These are phyloP conservation scores for Sminthurinus aureus DNA, from an alignment of 2,888 invertebrate genomes.

Conservation along the genomic window DNA sequence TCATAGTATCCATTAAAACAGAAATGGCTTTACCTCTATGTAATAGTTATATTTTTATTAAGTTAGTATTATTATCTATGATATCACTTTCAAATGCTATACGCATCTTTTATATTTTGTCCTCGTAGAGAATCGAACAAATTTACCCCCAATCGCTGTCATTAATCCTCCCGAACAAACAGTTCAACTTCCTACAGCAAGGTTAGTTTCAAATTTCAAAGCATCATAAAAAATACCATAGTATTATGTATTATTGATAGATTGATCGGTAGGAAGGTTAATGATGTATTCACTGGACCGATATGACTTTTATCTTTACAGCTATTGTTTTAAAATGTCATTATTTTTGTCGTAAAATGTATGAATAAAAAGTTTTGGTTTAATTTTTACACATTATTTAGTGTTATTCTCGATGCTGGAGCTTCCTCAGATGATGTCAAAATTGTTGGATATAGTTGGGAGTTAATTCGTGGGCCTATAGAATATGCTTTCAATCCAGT, in stretches of 20 bases:
- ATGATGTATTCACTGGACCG: too few relatives aligned
- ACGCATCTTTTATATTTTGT: conserved; percentile 19
- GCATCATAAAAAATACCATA: too few relatives aligned
- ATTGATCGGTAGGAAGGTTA: too few relatives aligned
- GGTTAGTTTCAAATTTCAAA: too few relatives aligned
- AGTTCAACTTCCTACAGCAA: conserved; percentile 87
- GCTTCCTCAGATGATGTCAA: conserved; percentile 75
- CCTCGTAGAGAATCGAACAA: conserved; percentile 76
- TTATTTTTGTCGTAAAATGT: too few relatives aligned
- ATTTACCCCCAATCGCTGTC: conserved; percentile 79
- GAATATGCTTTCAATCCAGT: conserved; percentile 81
- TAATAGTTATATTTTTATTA: background rate
- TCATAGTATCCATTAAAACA: too few relatives aligned
- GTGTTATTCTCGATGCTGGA: conserved; percentile 75
- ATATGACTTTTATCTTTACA: too few relatives aligned
- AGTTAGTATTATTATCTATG: background rate
- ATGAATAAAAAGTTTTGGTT: too few relatives aligned
- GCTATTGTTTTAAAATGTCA: too few relatives aligned
- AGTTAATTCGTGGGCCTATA: conserved; percentile 83
- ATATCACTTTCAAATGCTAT: background rate
- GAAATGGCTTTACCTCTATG: too few relatives aligned
- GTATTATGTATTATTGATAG: too few relatives aligned
- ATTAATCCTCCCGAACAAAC: conserved; percentile 86
- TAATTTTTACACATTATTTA: too few relatives aligned
- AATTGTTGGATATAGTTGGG: conserved; percentile 91